Percentiles rank a stretch among this genome's conserved stretches.
These are phyloP conservation scores for Gandaritis pyraliata DNA, from an alignment of 2,888 invertebrate genomes.

Conservation along the genomic window DNA sequence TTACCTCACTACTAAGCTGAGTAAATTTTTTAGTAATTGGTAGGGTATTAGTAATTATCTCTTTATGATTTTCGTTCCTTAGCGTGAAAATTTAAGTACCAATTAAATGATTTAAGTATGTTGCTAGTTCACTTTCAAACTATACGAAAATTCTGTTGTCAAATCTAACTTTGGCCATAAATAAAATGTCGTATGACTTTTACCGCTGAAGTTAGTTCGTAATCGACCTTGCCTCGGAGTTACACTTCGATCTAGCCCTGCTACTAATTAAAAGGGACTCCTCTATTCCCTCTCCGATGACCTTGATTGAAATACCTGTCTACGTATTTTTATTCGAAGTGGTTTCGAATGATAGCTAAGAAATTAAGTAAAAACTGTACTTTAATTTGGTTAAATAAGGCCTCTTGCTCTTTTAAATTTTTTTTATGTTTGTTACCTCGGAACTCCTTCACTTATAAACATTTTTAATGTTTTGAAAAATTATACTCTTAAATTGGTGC, in stretches of 20 bases:
- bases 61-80: not conserved
- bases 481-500: no score
- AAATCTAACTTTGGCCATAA: conserved; percentile 31
- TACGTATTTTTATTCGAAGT: not conserved
- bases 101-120: not conserved
- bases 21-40: conserved; percentile 5
- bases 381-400: no score
- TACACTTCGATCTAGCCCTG: conserved; percentile 20
- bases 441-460: no score
- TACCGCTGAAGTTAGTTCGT: conserved; percentile 28
- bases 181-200: conserved; percentile 30
- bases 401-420: no score
- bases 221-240: conserved; percentile 25
- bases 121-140: conserved; percentile 10
- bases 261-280: conserved; percentile 31
- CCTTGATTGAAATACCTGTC: conserved; percentile 25
- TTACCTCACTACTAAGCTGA: no score
- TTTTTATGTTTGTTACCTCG: no score
- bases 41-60: conserved; percentile 1
- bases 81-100: not conserved
- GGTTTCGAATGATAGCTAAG: no score
- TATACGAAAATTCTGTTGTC: conserved; percentile 20
- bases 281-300: conserved; percentile 12
- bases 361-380: no score
- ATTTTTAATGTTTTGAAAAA: no score